Percentiles rank a stretch among this genome's conserved stretches.
Evolutionary conservation across 2,888 invertebrate genomes (phyloP).

Genomic region (Drosophila neotestacea): DNA sequence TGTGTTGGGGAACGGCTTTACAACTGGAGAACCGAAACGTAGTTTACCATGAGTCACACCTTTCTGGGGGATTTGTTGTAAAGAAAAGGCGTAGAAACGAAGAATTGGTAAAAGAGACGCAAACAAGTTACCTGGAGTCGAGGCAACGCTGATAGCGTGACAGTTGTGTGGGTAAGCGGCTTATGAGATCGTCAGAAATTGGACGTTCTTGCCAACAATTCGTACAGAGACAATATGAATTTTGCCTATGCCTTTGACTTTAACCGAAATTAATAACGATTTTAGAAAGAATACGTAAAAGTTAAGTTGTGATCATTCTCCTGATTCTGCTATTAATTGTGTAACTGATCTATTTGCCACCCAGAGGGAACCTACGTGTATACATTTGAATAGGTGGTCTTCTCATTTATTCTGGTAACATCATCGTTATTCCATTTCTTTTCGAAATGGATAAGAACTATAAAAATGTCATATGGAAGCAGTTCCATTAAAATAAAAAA

Average conservation of each 20-base stretch:
- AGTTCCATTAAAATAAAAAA: slow-evolving; percentile 26
- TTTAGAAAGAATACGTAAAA: slow-evolving; percentile 48
- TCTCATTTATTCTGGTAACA: slow-evolving; percentile 17
- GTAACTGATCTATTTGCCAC: slow-evolving; percentile 51
- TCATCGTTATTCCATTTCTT: slow-evolving; percentile 15
- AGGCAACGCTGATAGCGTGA: slow-evolving; percentile 53
- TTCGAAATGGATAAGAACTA: slow-evolving; percentile 30
- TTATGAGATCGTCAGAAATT: slow-evolving; percentile 57
- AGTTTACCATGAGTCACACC: slow-evolving; percentile 58
- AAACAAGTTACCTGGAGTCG: slow-evolving; percentile 66
- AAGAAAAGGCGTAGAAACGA: slow-evolving; percentile 62
- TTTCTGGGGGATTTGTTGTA: slow-evolving; percentile 48
- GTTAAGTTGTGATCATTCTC: slow-evolving; percentile 56
- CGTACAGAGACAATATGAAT: slow-evolving; percentile 29
- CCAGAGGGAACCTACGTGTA: slow-evolving; percentile 34
- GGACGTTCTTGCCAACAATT: slow-evolving; percentile 27
- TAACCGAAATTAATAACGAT: slow-evolving; percentile 72
- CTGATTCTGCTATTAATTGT: slow-evolving; percentile 33
- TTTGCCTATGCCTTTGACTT: slow-evolving; percentile 24
- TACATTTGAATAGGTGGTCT: background rate
- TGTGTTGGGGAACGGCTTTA: slow-evolving; percentile 52
- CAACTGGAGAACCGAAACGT: slow-evolving; percentile 37
- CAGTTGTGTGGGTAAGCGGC: slow-evolving; percentile 76
- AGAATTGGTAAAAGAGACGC: slow-evolving; percentile 62
- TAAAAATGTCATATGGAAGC: slow-evolving; percentile 32